These are phyloP conservation scores for Eupeodes corollae DNA, from an alignment of 1,140 invertebrate species.

Conservation along the genomic window DNA sequence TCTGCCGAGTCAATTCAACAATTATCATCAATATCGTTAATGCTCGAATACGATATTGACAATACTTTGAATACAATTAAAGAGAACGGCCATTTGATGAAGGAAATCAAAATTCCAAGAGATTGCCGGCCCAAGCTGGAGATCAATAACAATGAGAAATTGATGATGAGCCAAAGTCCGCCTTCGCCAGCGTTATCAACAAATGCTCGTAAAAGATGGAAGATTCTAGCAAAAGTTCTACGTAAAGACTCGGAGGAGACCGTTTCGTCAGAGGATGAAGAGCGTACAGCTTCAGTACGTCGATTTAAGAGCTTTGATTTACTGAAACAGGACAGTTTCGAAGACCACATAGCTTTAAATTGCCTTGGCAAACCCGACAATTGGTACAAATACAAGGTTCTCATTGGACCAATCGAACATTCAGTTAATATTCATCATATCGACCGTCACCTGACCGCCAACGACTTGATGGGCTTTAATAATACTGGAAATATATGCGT, in stretches of 20 bases:
- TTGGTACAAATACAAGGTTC: conserved; percentile 46
- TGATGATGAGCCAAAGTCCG: conserved; percentile 6
- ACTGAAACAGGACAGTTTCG: conserved; percentile 31
- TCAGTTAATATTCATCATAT: conserved; percentile 47
- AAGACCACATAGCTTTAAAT: conserved; percentile 28
- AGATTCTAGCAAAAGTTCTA: conserved; percentile 54
- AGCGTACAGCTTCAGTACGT: conserved; percentile 29
- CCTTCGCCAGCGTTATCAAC: conserved; percentile 27
- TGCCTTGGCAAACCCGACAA: conserved; percentile 31
- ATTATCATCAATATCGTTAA: conserved; percentile 26
- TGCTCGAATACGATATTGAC: conserved; percentile 35
- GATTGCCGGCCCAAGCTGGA: background rate
- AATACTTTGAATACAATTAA: conserved; percentile 34
- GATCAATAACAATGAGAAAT: conserved; percentile 11
- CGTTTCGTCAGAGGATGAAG: conserved; percentile 24
- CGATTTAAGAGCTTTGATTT: conserved; percentile 35
- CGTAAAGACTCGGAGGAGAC: conserved; percentile 39
- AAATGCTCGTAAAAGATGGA: conserved; percentile 54
- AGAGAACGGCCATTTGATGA: conserved; percentile 18
- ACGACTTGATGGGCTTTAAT: conserved; percentile 72
- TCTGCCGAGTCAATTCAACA: conserved; percentile 7
- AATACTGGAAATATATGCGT: conserved; percentile 86
- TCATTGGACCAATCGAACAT: conserved; percentile 34
- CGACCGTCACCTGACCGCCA: conserved; percentile 50
- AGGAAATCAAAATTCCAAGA: conserved; percentile 3